Evolutionary conservation across 1,140 invertebrate genomes (phyloP).

Genomic region (Drosophila kohkoa): DNA sequence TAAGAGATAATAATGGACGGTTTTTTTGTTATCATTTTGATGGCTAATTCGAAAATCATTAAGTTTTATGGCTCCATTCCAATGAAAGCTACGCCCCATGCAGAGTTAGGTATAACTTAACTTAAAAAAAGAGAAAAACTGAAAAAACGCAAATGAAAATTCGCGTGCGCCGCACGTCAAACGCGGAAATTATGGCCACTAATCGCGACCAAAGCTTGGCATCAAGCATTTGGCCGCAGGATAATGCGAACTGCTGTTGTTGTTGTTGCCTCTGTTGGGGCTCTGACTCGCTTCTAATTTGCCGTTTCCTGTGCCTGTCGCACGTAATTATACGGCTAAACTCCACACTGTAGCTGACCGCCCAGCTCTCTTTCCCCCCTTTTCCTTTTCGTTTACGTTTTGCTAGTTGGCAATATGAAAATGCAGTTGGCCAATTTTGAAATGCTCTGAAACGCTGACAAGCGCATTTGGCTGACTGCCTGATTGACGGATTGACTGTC

Average conservation of each 20-base stretch:
- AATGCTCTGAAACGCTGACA: slow-evolving; percentile 53
- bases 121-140: too few relatives aligned
- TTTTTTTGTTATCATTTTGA: slow-evolving; percentile 49
- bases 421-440: slow-evolving; percentile 55
- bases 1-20: slow-evolving; percentile 44
- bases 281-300: slow-evolving; percentile 60
- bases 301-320: slow-evolving; percentile 72
- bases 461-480: slow-evolving; percentile 54
- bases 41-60: slow-evolving; percentile 72
- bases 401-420: slow-evolving; percentile 39
- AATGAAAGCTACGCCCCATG: slow-evolving; percentile 43
- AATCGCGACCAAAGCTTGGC: slow-evolving; percentile 50
- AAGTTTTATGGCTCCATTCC: slow-evolving; percentile 71
- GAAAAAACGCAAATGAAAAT: slow-evolving; percentile 7
- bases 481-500: not conserved
- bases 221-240: slow-evolving; percentile 57
- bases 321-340: slow-evolving; percentile 61
- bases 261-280: not conserved
- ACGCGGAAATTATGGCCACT: slow-evolving; percentile 62
- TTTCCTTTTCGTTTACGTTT: not conserved
- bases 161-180: slow-evolving; percentile 59
- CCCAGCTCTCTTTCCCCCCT: not conserved
- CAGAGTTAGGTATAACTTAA: not conserved
- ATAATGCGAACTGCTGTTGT: slow-evolving; percentile 54
- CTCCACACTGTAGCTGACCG: slow-evolving; percentile 2